Conservation (phyloP, 2,113 vertebrate genomes). For the Nyctibius bracteatus region DNA sequence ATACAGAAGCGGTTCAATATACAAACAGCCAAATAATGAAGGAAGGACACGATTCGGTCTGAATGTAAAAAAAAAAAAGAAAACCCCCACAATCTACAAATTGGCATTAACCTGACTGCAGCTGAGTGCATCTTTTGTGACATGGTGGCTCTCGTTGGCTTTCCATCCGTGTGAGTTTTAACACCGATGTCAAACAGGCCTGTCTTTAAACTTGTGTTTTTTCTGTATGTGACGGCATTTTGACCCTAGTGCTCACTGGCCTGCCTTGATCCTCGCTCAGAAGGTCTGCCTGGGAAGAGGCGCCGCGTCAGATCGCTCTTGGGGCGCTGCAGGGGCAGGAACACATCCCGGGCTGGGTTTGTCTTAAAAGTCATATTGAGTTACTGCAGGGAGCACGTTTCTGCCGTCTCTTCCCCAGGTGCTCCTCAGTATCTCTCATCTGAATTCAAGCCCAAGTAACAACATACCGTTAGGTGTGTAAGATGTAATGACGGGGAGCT, state of each 20-base stretch:
- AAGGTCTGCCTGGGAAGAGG: neutral
- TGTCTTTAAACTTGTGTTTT: neutral
- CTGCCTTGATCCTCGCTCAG: neutral
- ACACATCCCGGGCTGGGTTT: neutral
- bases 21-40: neutral
- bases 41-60: neutral
- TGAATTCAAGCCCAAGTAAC: neutral
- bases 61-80: neutral
- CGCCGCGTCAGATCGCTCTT: neutral
- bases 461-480: neutral
- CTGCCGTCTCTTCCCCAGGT: neutral
- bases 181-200: neutral
- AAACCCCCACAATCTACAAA: neutral
- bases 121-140: neutral
- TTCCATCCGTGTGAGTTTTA: neutral
- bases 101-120: neutral
- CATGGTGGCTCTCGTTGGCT: neutral
- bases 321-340: neutral
- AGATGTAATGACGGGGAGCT: neutral
- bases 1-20: neutral
- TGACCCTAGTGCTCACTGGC: neutral
- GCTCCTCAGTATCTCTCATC: neutral
- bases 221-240: neutral
- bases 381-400: neutral
- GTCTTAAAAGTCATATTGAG: neutral